Evolutionary conservation across 2,888 invertebrate species (phyloP).

Genomic region (Tenthredo distinguenda): DNA sequence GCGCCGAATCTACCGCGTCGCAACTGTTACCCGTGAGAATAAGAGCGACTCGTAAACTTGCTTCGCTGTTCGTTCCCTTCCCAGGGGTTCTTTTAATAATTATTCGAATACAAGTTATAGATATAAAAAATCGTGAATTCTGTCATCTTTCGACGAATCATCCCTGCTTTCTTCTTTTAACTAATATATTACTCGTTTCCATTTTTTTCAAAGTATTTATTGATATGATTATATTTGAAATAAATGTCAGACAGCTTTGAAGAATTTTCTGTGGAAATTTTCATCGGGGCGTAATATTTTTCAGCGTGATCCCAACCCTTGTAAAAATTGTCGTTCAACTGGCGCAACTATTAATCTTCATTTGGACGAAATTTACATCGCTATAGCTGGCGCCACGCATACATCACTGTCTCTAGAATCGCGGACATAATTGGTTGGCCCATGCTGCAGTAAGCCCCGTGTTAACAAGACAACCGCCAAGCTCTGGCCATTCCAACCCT

Average conservation of each 20-base stretch:
- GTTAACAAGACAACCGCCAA: conserved; percentile 36
- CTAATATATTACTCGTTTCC: not conserved
- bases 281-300: not conserved
- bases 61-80: not conserved
- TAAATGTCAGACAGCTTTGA: not conserved
- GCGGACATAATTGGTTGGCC: conserved; percentile 49
- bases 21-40: conserved; percentile 55
- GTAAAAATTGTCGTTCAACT: conserved; percentile 45
- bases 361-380: conserved; percentile 45
- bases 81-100: conserved; percentile 12
- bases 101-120: not conserved
- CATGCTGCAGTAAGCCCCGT: conserved; percentile 32
- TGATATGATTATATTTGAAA: not conserved
- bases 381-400: conserved; percentile 40
- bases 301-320: not conserved
- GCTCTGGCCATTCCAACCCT: conserved; percentile 16
- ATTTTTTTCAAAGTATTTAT: not conserved
- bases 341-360: conserved; percentile 45
- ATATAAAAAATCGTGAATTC: not conserved
- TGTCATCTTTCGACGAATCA: not conserved
- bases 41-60: conserved; percentile 46
- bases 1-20: conserved; percentile 47
- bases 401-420: conserved; percentile 49
- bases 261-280: not conserved
- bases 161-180: not conserved